Conservation (phyloP, 64 coral and sea anemone genomes). For the Montipora capricornis region DNA sequence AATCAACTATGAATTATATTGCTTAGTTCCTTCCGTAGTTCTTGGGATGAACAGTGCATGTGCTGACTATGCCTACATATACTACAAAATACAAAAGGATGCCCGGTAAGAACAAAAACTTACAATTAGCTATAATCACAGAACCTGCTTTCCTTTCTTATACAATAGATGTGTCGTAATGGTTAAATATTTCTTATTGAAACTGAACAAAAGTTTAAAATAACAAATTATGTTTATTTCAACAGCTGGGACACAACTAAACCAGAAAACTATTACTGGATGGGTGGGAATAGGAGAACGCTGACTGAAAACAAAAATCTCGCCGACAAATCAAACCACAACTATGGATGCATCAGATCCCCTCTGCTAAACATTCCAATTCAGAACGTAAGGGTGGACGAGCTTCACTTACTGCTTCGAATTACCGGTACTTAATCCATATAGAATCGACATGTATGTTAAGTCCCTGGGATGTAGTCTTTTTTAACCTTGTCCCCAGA, state of each 20-base stretch:
- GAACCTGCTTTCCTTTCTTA: neutral
- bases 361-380: constrained; percentile 11
- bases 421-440: constrained; percentile 27
- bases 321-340: neutral
- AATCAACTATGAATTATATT: neutral
- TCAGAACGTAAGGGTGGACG: constrained; percentile 51
- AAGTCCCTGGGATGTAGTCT: too few species aligned
- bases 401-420: constrained; percentile 53
- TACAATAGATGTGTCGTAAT: neutral
- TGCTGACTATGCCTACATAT: constrained; percentile 28
- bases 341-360: constrained; percentile 43
- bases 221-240: neutral
- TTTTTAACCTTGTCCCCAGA: too few species aligned
- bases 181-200: neutral
- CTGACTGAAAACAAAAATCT: constrained; percentile 23
- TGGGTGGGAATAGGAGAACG: neutral
- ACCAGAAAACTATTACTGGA: constrained; percentile 28
- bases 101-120: neutral
- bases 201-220: neutral
- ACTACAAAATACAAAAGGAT: constrained; percentile 30
- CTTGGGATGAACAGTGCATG: constrained; percentile 29
- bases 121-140: neutral
- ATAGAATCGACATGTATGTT: too few species aligned
- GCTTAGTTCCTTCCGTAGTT: constrained; percentile 8
- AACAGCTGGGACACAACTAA: constrained; percentile 65